A percentile compares a stretch with the other conserved stretches of the same genome.
Conservation (phyloP, 64 coral and sea anemone species). For the Stichodactyla mertensii region DNA sequence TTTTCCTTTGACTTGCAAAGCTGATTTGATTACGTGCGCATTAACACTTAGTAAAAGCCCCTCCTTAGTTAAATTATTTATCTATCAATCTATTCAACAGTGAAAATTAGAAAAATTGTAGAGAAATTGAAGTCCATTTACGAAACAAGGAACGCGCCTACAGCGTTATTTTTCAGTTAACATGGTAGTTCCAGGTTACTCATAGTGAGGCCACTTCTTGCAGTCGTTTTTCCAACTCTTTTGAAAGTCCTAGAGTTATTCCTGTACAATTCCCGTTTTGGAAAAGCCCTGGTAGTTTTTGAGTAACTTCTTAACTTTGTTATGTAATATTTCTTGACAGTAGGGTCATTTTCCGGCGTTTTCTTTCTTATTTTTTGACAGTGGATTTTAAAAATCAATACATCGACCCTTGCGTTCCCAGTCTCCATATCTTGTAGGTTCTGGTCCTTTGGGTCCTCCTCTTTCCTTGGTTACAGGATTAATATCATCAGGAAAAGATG, state of each 20-base stretch:
- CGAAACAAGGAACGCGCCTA: too few species aligned
- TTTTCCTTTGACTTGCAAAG: too few species aligned
- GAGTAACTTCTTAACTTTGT: background rate
- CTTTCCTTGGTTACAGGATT: slow-evolving; percentile 88
- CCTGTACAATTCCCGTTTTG: background rate
- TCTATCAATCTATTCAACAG: too few species aligned
- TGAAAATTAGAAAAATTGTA: too few species aligned
- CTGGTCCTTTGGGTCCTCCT: slow-evolving; percentile 91
- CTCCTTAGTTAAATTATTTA: too few species aligned
- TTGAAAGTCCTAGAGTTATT: background rate
- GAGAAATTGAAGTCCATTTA: too few species aligned
- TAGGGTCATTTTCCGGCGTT: background rate
- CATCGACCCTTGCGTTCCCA: slow-evolving; percentile 99
- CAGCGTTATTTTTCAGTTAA: too few species aligned
- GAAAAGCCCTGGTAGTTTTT: background rate
- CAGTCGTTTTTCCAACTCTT: too few species aligned
- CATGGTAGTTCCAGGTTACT: too few species aligned
- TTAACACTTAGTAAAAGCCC: too few species aligned
- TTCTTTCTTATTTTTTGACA: background rate
- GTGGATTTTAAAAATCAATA: slow-evolving; percentile 71
- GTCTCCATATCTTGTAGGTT: slow-evolving; percentile 97
- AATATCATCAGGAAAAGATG: slow-evolving; percentile 74
- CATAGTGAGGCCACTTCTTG: too few species aligned
- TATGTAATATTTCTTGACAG: background rate
- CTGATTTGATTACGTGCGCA: too few species aligned